A percentile compares a stretch with the other conserved stretches of the same genome.
These are phyloP conservation scores for Falco berigora DNA, from an alignment of 2,797 vertebrate species.

Conservation along the genomic window DNA sequence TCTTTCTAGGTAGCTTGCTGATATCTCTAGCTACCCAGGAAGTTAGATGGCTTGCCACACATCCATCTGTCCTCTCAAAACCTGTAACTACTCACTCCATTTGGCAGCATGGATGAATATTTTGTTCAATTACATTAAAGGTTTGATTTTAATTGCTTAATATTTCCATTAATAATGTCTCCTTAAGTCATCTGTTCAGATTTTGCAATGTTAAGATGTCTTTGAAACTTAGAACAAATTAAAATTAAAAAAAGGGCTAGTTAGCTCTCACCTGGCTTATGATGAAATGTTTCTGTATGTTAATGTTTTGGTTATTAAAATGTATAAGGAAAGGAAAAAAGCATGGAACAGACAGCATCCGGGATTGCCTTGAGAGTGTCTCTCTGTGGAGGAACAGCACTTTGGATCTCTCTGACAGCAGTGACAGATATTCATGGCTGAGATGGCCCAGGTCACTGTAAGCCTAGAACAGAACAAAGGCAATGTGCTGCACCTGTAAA, in stretches of 20 bases:
- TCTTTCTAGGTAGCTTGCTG: not conserved
- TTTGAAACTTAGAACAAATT: conserved; percentile 61
- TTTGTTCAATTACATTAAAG: conserved; percentile 48
- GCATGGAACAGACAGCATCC: conserved; percentile 30
- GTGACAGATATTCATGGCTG: not conserved
- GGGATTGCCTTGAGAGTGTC: not conserved
- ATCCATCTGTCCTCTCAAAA: not conserved
- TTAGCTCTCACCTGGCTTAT: conserved; percentile 35
- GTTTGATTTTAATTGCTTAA: conserved; percentile 62
- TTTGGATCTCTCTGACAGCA: not conserved
- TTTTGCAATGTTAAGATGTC: conserved; percentile 52
- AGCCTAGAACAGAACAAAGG: not conserved
- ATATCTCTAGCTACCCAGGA: not conserved
- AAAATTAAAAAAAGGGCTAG: conserved; percentile 14
- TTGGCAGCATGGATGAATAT: conserved; percentile 19
- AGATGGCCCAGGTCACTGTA: not conserved
- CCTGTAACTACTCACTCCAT: not conserved
- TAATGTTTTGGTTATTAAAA: conserved; percentile 64
- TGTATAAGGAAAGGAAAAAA: conserved; percentile 28
- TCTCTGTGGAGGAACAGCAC: not conserved
- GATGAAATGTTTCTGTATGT: conserved; percentile 53
- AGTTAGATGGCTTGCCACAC: not conserved
- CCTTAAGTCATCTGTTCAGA: conserved; percentile 43
- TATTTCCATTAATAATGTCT: conserved; percentile 57
- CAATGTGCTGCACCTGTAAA: not conserved